These are phyloP conservation scores for Lates calcarifer DNA, from an alignment of 2,113 vertebrate species.

Conservation along the genomic window DNA sequence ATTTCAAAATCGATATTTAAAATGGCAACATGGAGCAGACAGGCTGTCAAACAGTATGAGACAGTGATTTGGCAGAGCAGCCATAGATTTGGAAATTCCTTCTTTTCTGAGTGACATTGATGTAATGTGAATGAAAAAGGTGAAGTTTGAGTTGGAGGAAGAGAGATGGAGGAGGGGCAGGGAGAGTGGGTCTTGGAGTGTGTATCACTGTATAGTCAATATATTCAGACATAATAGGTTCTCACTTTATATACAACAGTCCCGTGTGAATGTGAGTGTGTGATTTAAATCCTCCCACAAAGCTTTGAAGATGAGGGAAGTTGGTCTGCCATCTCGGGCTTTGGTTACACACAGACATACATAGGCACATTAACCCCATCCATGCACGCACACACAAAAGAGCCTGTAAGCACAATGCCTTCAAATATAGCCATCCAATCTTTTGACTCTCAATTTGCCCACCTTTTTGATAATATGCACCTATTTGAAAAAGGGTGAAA, in stretches of 20 bases:
- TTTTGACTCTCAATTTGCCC: constrained; percentile 83
- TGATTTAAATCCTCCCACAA: constrained; percentile 69
- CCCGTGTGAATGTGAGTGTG: constrained; percentile 34
- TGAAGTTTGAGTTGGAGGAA: constrained; percentile 41
- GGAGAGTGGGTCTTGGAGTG: constrained; percentile 47
- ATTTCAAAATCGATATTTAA: constrained; percentile 39
- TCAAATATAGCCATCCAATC: constrained; percentile 83
- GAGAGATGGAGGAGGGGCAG: constrained; percentile 25
- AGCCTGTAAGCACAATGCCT: constrained; percentile 77
- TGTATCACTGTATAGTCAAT: constrained; percentile 68
- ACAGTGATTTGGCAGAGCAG: constrained; percentile 1
- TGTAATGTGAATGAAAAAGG: constrained; percentile 57
- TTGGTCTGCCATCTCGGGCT: constrained; percentile 73
- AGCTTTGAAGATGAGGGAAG: constrained; percentile 75
- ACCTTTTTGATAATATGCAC: constrained; percentile 82
- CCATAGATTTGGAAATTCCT: constrained; percentile 17
- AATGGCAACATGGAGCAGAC: constrained; percentile 17
- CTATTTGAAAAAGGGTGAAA: constrained; percentile 81
- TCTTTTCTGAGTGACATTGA: constrained; percentile 52
- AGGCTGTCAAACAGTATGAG: constrained; percentile 31
- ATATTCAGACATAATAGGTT: constrained; percentile 72
- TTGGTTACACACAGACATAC: constrained; percentile 63
- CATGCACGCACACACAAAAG: constrained; percentile 61
- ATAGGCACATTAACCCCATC: constrained; percentile 52
- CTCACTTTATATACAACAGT: constrained; percentile 62